These are phyloP conservation scores for Nerophis lumbriciformis DNA, from an alignment of 2,113 vertebrate genomes.

Conservation along the genomic window DNA sequence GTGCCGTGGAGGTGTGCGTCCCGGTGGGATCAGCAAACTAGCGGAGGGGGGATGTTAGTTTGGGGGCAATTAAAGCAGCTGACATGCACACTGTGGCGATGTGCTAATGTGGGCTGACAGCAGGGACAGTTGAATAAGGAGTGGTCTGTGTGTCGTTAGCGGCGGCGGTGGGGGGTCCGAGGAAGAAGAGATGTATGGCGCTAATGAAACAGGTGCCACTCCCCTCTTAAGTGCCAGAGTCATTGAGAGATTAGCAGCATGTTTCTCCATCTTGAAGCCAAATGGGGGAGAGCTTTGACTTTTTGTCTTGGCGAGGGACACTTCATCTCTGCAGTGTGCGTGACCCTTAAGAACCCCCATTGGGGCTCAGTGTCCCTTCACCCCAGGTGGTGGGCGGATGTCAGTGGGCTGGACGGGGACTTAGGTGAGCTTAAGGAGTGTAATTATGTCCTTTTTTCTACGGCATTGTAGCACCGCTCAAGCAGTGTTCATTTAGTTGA, in stretches of 20 bases:
- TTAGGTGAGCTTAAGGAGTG: not conserved
- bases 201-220: constrained; percentile 76
- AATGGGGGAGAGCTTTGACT: constrained; percentile 1
- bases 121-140: constrained; percentile 76
- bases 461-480: no score
- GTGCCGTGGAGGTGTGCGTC: constrained; percentile 51
- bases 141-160: not conserved
- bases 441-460: no score
- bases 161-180: not conserved
- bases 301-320: constrained; percentile 4
- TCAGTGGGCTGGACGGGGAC: constrained; percentile 1
- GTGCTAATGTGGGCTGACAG: constrained; percentile 76
- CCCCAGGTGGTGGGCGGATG: constrained; percentile 35
- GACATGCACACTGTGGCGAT: constrained; percentile 68
- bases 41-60: constrained; percentile 11
- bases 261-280: constrained; percentile 39
- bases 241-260: constrained; percentile 65
- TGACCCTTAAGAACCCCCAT: constrained; percentile 16
- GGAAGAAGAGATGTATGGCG: constrained; percentile 58
- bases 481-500: no score
- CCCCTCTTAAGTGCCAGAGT: constrained; percentile 43
- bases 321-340: constrained; percentile 45
- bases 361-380: constrained; percentile 30
- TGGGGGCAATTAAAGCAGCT: constrained; percentile 69
- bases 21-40: constrained; percentile 63